Conservation (phyloP, 2,797 vertebrate species). For the Pseudomugil tenellus region DNA sequence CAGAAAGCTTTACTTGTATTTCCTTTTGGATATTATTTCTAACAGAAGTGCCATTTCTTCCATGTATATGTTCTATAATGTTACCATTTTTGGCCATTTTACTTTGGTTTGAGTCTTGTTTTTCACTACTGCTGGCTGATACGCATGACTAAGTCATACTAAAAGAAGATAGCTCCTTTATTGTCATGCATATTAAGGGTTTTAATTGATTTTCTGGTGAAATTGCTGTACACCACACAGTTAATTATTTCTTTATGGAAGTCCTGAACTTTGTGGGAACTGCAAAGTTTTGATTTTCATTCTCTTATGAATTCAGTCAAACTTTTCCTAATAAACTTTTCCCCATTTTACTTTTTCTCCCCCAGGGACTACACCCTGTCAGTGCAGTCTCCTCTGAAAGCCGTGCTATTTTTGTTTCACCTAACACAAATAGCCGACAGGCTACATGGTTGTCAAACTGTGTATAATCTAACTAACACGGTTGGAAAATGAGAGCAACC, state of each 20-base stretch:
- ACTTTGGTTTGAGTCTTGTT: neutral
- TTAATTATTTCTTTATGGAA: neutral
- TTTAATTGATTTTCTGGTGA: neutral
- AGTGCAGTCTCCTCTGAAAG: slow-evolving; percentile 20
- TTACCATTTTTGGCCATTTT: neutral
- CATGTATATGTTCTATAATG: neutral
- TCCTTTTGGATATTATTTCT: neutral
- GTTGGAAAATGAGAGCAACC: slow-evolving; percentile 28
- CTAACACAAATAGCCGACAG: slow-evolving; percentile 7
- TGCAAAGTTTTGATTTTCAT: too few species aligned
- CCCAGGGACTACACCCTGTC: neutral
- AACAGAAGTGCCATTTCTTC: neutral
- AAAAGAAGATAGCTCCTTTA: neutral
- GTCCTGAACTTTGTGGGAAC: neutral
- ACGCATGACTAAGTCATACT: neutral
- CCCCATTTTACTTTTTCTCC: neutral
- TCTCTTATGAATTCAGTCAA: neutral
- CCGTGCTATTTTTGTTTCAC: slow-evolving; percentile 39
- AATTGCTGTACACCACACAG: too few species aligned
- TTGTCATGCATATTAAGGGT: neutral
- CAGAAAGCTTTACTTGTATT: neutral
- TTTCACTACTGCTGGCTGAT: neutral
- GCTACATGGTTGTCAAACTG: slow-evolving; percentile 11
- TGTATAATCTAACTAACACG: slow-evolving; percentile 5
- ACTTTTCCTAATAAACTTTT: neutral